Conservation (phyloP, 2,113 vertebrate genomes). For the Daphoenositta chrysoptera region DNA sequence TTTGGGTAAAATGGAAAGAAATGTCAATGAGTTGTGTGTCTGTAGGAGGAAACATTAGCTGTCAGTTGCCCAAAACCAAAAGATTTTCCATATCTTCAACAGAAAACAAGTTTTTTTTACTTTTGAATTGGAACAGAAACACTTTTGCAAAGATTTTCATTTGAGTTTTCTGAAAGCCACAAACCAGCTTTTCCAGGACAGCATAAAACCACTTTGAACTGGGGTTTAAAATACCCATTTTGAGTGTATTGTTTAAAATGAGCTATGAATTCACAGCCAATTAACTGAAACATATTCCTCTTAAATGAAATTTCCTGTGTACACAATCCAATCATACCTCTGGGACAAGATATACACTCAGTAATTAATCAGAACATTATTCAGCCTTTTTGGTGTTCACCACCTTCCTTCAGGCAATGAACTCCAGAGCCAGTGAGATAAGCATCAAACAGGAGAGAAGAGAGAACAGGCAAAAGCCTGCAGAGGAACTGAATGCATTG, state of each 20-base stretch:
- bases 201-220: not conserved
- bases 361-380: constrained; percentile 46
- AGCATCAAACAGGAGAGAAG: not conserved
- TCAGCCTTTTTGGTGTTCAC: constrained; percentile 24
- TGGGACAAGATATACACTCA: not conserved
- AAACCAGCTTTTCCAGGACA: not conserved
- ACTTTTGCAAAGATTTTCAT: not conserved
- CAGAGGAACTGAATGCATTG: not conserved
- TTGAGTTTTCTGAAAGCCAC: not conserved
- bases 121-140: not conserved
- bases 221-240: not conserved
- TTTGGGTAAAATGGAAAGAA: not conserved
- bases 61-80: not conserved
- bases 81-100: not conserved
- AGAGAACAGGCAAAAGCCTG: not conserved
- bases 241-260: not conserved
- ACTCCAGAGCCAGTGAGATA: not conserved
- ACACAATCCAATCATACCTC: constrained; percentile 5
- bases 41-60: not conserved
- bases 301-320: constrained; percentile 24
- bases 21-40: not conserved
- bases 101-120: not conserved
- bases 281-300: not conserved
- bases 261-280: not conserved
- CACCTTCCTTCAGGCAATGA: constrained; percentile 7